A percentile compares a stretch with the other conserved stretches of the same genome.
Conservation (phyloP, 2,797 vertebrate genomes). For the Thamnophis elegans region DNA sequence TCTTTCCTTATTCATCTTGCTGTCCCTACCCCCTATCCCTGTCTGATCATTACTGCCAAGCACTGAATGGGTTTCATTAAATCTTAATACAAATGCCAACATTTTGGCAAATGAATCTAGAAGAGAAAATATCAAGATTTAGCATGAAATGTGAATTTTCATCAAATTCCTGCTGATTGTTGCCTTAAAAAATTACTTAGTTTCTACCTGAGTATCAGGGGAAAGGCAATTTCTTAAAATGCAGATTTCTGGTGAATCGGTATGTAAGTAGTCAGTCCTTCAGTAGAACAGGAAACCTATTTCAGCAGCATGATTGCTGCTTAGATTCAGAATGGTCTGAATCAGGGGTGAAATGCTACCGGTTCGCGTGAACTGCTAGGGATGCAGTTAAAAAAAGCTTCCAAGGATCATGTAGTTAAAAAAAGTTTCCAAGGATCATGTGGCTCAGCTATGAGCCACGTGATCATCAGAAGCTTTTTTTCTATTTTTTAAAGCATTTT, state of each 20-base stretch:
- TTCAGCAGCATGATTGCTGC: not conserved
- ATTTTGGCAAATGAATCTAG: slow-evolving; percentile 43
- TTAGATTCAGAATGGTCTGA: not conserved
- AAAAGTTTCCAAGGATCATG: too few species aligned
- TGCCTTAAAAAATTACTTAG: not conserved
- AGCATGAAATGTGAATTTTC: slow-evolving; percentile 37
- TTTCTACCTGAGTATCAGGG: slow-evolving; percentile 12
- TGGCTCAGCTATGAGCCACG: too few species aligned
- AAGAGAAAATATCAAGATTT: slow-evolving; percentile 32
- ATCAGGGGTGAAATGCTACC: too few species aligned
- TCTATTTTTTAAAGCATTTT: too few species aligned
- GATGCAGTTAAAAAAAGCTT: too few species aligned
- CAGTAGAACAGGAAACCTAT: not conserved
- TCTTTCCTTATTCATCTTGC: slow-evolving; percentile 21
- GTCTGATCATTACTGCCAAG: slow-evolving; percentile 26
- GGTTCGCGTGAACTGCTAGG: too few species aligned
- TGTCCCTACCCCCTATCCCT: not conserved
- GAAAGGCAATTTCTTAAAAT: slow-evolving; percentile 26
- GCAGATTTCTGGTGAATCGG: not conserved
- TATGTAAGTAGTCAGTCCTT: not conserved
- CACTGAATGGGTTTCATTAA: slow-evolving; percentile 57
- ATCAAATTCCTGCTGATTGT: slow-evolving; percentile 48
- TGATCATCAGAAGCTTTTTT: too few species aligned
- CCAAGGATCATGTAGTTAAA: too few species aligned
- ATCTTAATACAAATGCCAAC: slow-evolving; percentile 46